Evolutionary conservation across 2,888 invertebrate species (phyloP).

Genomic region (Drosophila meridiana): DNA sequence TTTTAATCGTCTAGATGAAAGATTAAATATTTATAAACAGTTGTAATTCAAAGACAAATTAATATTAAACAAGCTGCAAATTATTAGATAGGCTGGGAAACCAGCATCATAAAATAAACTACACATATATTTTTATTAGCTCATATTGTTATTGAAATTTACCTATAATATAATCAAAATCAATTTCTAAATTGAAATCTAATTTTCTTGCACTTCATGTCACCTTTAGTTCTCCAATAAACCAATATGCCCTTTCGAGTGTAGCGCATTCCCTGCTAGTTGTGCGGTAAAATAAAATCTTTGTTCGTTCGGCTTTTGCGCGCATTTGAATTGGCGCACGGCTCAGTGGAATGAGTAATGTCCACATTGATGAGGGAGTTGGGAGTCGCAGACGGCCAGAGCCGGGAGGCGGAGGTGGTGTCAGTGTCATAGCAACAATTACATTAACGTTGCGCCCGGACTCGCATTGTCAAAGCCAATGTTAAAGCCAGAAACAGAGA

Average conservation of each 20-base stretch:
- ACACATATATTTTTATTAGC: too few relatives aligned
- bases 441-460: constrained; percentile 29
- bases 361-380: constrained; percentile 45
- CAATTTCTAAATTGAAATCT: background rate
- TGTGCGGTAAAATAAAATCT: constrained; percentile 29
- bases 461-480: constrained; percentile 44
- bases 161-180: background rate
- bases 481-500: constrained; percentile 36
- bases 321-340: constrained; percentile 63
- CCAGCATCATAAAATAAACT: background rate
- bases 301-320: constrained; percentile 34
- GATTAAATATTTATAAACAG: background rate
- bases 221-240: background rate
- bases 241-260: constrained; percentile 19
- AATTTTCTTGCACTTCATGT: background rate
- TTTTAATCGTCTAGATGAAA: too few relatives aligned
- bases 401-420: constrained; percentile 45
- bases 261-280: constrained; percentile 39
- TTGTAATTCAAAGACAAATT: background rate
- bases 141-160: too few relatives aligned
- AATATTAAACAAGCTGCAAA: background rate
- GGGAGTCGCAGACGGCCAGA: background rate
- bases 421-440: constrained; percentile 58
- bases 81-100: background rate
- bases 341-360: constrained; percentile 66